Conservation (phyloP, 2,888 invertebrate genomes). For the Ectemnius cavifrons region DNA sequence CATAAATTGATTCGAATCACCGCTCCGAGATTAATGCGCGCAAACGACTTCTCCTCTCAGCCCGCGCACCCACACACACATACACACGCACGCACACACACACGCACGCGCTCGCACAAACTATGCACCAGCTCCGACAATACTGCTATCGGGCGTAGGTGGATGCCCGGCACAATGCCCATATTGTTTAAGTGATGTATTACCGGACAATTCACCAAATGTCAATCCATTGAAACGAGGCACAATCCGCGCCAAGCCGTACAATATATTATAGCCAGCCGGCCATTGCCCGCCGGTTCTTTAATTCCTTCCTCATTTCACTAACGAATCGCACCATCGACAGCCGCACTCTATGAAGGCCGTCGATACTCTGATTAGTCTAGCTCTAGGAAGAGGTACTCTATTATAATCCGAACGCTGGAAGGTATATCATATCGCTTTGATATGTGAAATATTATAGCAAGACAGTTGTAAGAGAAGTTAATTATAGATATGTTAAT, state of each 20-base stretch:
- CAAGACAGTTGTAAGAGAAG: too few species aligned
- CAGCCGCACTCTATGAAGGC: too few species aligned
- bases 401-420: too few species aligned
- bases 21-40: constrained; percentile 37
- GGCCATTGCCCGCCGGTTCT: constrained; percentile 16
- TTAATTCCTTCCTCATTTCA: constrained; percentile 1
- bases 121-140: constrained; percentile 36
- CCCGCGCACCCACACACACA: neutral
- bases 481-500: too few species aligned
- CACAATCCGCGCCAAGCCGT: constrained; percentile 24
- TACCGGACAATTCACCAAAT: constrained; percentile 52
- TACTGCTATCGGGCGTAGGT: constrained; percentile 19
- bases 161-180: constrained; percentile 50
- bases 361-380: too few species aligned
- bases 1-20: constrained; percentile 29
- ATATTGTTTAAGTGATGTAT: constrained; percentile 59
- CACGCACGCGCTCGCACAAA: neutral
- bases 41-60: constrained; percentile 33
- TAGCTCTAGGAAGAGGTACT: too few species aligned
- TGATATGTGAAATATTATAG: too few species aligned
- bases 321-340: too few species aligned
- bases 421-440: too few species aligned
- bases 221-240: constrained; percentile 47
- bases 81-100: neutral
- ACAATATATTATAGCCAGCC: constrained; percentile 26